Evolutionary conservation across 2,797 vertebrate species (phyloP).

Genomic region (Cossypha heuglini): DNA sequence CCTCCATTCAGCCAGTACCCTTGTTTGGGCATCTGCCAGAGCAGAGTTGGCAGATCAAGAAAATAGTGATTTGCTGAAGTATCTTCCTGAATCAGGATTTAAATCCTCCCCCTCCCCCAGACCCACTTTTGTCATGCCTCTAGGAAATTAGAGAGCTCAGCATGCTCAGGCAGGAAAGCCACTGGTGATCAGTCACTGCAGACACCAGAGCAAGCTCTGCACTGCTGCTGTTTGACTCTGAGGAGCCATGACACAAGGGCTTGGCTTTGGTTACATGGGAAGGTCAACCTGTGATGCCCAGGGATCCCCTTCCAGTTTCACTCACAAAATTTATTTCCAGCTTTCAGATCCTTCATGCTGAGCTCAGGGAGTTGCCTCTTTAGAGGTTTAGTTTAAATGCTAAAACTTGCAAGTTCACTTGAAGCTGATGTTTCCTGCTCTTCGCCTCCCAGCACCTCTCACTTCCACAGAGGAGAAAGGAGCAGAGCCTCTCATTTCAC

Average conservation of each 20-base stretch:
- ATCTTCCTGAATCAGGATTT: not conserved
- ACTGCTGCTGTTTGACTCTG: not conserved
- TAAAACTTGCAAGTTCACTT: not conserved
- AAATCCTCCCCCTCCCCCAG: not conserved
- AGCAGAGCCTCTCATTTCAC: not conserved
- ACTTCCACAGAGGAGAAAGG: not conserved
- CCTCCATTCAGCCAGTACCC: not conserved
- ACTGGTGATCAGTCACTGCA: not conserved
- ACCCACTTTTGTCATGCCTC: not conserved
- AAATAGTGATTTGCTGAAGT: not conserved
- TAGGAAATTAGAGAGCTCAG: not conserved
- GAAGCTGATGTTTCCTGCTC: not conserved
- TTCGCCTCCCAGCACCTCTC: not conserved
- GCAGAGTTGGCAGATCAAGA: not conserved
- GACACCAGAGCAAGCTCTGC: not conserved
- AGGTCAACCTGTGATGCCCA: not conserved
- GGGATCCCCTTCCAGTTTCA: not conserved
- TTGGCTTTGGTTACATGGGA: not conserved
- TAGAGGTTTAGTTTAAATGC: not conserved
- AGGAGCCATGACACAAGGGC: not conserved
- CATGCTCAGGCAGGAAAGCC: not conserved
- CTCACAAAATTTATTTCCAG: not conserved
- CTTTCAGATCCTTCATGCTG: not conserved
- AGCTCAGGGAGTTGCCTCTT: not conserved
- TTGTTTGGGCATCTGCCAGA: not conserved